These are phyloP conservation scores for Ophioninae sp. DNA, from an alignment of 2,888 invertebrate species.

Conservation along the genomic window DNA sequence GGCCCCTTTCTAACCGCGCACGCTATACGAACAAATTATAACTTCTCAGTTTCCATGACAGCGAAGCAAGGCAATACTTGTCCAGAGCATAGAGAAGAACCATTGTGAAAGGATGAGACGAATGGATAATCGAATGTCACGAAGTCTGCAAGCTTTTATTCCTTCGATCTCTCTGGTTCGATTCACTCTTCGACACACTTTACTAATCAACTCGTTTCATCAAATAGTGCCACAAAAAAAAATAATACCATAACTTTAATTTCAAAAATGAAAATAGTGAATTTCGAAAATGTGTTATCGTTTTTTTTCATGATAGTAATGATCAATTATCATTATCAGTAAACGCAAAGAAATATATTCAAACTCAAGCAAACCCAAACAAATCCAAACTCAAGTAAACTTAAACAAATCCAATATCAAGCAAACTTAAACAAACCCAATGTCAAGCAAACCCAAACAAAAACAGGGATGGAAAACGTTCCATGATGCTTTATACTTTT, in stretches of 20 bases:
- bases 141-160: not conserved
- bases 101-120: slow-evolving; percentile 30
- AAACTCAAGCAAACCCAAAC: too few species aligned
- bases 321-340: not conserved
- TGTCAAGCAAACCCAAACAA: too few species aligned
- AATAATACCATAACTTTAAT: not conserved
- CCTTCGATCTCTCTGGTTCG: slow-evolving; percentile 8
- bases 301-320: not conserved
- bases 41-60: slow-evolving; percentile 51
- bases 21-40: slow-evolving; percentile 54
- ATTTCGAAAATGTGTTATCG: not conserved
- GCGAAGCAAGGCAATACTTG: slow-evolving; percentile 7
- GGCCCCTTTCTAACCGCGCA: slow-evolving; percentile 10
- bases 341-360: too few species aligned
- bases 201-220: not conserved
- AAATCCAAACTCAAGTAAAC: too few species aligned
- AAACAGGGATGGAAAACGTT: too few species aligned
- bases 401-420: too few species aligned
- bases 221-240: not conserved
- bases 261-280: not conserved
- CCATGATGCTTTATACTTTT: too few species aligned
- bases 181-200: not conserved
- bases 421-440: too few species aligned
- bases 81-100: slow-evolving; percentile 13
- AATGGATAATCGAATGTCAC: slow-evolving; percentile 53